A percentile compares a stretch with the other conserved stretches of the same genome.
These are phyloP conservation scores for Leucopternis melanops DNA, from an alignment of 2,113 vertebrate species.

Conservation along the genomic window DNA sequence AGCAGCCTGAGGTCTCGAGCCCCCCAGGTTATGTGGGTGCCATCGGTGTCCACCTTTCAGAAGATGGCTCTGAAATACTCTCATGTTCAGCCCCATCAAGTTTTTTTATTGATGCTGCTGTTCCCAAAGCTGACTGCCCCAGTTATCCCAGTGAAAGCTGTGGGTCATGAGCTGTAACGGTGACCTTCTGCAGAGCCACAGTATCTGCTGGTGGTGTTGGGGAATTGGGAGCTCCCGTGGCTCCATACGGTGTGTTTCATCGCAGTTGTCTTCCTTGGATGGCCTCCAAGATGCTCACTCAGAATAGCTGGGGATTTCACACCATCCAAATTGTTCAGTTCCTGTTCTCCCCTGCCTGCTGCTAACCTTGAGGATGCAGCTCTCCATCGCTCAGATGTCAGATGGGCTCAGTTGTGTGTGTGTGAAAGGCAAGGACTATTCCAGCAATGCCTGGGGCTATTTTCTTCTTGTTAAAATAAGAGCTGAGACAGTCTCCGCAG, in stretches of 20 bases:
- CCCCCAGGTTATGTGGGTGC: fast-evolving
- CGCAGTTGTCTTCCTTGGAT: background rate
- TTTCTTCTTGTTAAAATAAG: background rate
- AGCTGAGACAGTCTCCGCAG: too few relatives aligned
- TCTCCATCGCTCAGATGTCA: fast-evolving
- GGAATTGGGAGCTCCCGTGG: background rate
- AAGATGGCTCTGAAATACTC: background rate
- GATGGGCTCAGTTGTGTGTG: background rate
- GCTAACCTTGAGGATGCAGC: background rate
- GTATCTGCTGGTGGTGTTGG: background rate
- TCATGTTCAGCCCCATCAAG: fast-evolving
- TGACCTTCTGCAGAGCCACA: fast-evolving
- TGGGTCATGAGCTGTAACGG: fast-evolving
- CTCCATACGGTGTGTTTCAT: fast-evolving
- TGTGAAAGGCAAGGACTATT: background rate
- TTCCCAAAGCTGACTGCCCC: background rate
- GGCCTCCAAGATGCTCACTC: background rate
- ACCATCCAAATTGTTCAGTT: fast-evolving
- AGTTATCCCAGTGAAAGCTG: background rate
- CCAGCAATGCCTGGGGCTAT: background rate
- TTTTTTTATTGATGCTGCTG: background rate
- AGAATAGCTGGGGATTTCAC: background rate
- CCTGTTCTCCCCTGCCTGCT: background rate
- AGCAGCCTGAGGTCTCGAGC: background rate
- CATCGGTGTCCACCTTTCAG: fast-evolving